These are phyloP conservation scores for Mesorhabditis spiculigera DNA, from an alignment of 2,888 invertebrate genomes.

Conservation along the genomic window DNA sequence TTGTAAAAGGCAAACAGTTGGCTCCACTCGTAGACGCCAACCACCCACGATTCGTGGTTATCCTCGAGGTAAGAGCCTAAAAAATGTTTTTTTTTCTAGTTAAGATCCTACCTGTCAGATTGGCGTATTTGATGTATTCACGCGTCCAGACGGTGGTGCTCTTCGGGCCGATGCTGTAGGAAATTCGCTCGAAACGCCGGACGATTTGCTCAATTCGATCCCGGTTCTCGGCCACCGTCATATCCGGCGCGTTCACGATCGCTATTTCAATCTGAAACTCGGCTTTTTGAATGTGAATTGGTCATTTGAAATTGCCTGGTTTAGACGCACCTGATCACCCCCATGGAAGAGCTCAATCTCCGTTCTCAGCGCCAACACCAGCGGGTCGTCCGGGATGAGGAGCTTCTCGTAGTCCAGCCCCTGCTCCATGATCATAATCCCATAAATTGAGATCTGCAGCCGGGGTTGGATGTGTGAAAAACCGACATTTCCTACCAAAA, in stretches of 20 bases:
- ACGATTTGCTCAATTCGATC: conserved; percentile 42
- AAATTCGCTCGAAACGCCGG: conserved; percentile 48
- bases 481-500: conserved; percentile 68
- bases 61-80: conserved; percentile 45
- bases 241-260: conserved; percentile 48
- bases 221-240: conserved; percentile 44
- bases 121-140: conserved; percentile 54
- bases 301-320: not conserved
- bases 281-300: not conserved
- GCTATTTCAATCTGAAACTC: conserved; percentile 50
- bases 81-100: too few species aligned
- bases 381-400: conserved; percentile 47
- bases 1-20: conserved; percentile 56
- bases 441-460: conserved; percentile 69
- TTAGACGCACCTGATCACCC: conserved; percentile 47
- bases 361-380: conserved; percentile 45
- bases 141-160: conserved; percentile 55
- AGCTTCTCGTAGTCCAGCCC: conserved; percentile 57
- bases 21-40: conserved; percentile 56
- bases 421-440: conserved; percentile 66
- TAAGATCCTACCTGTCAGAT: conserved; percentile 40
- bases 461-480: not conserved
- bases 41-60: conserved; percentile 51
- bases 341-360: conserved; percentile 57
- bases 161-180: conserved; percentile 49